phyloP scores from a whole-genome alignment of 2,113 vertebrate species.

The Equus przewalskii region DNA sequence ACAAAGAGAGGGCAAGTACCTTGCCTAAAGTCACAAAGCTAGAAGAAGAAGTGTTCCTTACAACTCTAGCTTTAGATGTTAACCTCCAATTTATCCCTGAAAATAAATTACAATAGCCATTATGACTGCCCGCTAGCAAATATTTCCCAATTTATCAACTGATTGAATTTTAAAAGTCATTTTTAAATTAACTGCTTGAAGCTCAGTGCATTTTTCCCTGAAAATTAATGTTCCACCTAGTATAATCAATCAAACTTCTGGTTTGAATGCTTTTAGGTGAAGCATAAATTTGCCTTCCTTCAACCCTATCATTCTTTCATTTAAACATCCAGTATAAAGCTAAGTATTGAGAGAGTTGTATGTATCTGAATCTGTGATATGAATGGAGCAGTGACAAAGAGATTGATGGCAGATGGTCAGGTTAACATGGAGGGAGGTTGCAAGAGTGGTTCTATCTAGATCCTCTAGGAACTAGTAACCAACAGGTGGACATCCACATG shows the following conservation, averaged over 20 bases:
- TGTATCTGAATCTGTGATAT: not conserved
- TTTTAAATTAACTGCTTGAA: not conserved
- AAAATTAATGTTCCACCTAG: not conserved
- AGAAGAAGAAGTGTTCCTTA: not conserved
- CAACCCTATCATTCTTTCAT: not conserved
- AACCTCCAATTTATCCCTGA: not conserved
- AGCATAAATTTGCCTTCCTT: not conserved
- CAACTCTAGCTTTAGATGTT: not conserved
- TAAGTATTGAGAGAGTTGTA: not conserved
- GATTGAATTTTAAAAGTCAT: not conserved
- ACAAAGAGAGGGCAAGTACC: not conserved
- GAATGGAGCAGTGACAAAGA: not conserved
- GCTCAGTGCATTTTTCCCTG: not conserved
- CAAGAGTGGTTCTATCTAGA: not conserved
- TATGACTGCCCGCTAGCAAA: not conserved
- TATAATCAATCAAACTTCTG: not conserved
- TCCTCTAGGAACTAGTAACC: not conserved
- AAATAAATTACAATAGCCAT: not conserved
- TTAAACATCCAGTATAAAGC: not conserved
- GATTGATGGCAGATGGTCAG: not conserved
- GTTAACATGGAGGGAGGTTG: not conserved
- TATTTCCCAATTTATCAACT: not conserved
- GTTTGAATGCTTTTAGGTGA: not conserved
- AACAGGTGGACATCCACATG: not conserved
- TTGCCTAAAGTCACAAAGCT: not conserved